Conservation (phyloP, 1,140 invertebrate species). For the Polyergus mexicanus region DNA sequence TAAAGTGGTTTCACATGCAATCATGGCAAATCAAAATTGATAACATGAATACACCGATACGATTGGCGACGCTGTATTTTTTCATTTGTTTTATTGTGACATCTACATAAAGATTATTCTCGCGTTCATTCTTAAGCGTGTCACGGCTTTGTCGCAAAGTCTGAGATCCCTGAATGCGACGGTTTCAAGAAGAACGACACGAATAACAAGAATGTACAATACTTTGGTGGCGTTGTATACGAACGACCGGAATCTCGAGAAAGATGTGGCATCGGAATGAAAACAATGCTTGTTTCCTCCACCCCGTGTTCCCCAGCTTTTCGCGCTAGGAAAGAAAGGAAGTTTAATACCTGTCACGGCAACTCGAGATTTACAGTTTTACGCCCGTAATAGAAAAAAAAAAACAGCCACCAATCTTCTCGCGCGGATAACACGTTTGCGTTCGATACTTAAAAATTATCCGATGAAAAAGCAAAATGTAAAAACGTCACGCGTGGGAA, state of each 20-base stretch:
- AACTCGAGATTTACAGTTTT: conserved; percentile 54
- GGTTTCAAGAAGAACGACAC: conserved; percentile 7
- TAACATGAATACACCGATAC: not conserved
- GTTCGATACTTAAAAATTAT: not conserved
- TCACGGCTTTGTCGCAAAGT: not conserved
- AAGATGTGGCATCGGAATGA: conserved; percentile 52
- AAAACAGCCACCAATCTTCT: not conserved
- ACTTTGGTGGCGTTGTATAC: conserved; percentile 30
- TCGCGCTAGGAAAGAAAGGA: conserved; percentile 8
- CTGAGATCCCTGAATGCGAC: conserved; percentile 14
- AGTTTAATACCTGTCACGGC: conserved; percentile 44
- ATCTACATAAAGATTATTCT: not conserved
- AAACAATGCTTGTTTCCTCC: conserved; percentile 60
- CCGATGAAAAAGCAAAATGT: not conserved
- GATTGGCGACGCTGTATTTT: not conserved
- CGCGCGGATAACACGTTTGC: not conserved
- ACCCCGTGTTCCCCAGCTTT: not conserved
- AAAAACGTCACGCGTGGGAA: not conserved
- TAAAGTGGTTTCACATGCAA: conserved; percentile 33
- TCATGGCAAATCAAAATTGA: conserved; percentile 37
- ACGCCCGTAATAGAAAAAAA: not conserved
- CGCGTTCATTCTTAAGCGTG: not conserved
- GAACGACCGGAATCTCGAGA: not conserved
- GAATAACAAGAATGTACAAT: conserved; percentile 21
- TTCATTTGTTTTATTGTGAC: not conserved